Percentiles rank a stretch among this genome's conserved stretches.
phyloP scores from a whole-genome alignment of 1,140 invertebrate genomes.

The Sarcophaga peregrina region DNA sequence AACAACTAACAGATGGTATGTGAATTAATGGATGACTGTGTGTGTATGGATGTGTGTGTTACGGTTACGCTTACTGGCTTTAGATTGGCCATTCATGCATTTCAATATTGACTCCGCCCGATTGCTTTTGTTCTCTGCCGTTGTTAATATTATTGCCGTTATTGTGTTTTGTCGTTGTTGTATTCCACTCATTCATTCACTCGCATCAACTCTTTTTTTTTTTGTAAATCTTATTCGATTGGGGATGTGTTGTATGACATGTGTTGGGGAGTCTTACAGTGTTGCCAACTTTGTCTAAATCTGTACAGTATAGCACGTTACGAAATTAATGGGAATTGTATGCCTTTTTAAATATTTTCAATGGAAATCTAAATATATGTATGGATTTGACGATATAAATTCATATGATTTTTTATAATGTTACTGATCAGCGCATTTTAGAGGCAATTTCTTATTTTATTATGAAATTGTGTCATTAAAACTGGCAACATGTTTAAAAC shows the following conservation, averaged over 20 bases:
- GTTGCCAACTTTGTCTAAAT: neutral
- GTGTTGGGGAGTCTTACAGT: neutral
- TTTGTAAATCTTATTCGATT: neutral
- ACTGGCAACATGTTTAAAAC: too few species aligned
- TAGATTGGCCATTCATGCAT: slow-evolving; percentile 67
- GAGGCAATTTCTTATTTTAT: too few species aligned
- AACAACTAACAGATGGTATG: neutral
- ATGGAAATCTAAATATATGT: too few species aligned
- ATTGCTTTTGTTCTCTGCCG: slow-evolving; percentile 53
- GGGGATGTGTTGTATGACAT: neutral
- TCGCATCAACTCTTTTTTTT: slow-evolving; percentile 6
- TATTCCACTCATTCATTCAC: slow-evolving; percentile 9
- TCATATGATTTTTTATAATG: too few species aligned
- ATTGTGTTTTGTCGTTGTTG: slow-evolving; percentile 24
- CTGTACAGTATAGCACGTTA: too few species aligned
- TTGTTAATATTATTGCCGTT: slow-evolving; percentile 21
- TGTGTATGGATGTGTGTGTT: slow-evolving; percentile 47
- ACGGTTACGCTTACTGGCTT: slow-evolving; percentile 67
- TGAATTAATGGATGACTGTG: slow-evolving; percentile 51
- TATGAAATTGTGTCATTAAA: too few species aligned
- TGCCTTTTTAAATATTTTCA: too few species aligned
- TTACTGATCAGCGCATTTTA: too few species aligned
- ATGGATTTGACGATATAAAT: too few species aligned
- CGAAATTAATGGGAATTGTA: too few species aligned
- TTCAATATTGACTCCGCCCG: slow-evolving; percentile 66